phyloP scores from a whole-genome alignment of 2,113 vertebrate species.

The Austrofundulus limnaeus region DNA sequence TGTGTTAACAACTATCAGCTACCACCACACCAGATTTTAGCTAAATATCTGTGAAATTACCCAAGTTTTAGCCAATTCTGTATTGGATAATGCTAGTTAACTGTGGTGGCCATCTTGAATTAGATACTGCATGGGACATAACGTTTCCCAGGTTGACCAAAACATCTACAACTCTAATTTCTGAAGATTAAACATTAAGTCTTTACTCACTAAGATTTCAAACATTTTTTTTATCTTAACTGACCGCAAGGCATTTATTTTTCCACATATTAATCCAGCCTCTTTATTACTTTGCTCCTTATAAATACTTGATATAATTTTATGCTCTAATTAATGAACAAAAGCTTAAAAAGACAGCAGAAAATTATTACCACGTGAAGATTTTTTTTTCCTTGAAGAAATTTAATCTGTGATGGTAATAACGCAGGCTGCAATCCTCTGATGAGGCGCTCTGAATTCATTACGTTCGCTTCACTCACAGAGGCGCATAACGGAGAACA shows the following conservation, averaged over 20 bases:
- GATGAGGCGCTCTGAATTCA: conserved; percentile 52
- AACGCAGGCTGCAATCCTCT: conserved; percentile 50
- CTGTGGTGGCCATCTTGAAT: too few relatives aligned
- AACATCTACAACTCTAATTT: too few relatives aligned
- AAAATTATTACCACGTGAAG: conserved; percentile 14
- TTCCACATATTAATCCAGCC: background rate
- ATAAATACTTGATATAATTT: conserved; percentile 11
- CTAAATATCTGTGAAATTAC: too few relatives aligned
- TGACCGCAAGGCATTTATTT: conserved; percentile 4
- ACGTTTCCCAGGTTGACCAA: too few relatives aligned
- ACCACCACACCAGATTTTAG: too few relatives aligned
- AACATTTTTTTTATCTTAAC: background rate
- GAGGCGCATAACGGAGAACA: conserved; percentile 12
- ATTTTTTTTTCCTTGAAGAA: conserved; percentile 20
- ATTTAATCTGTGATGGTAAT: conserved; percentile 35
- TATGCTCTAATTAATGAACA: conserved; percentile 25
- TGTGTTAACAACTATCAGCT: too few relatives aligned
- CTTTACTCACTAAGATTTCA: too few relatives aligned
- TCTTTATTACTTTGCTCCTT: conserved; percentile 6
- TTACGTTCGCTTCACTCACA: conserved; percentile 39
- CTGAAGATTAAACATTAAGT: too few relatives aligned
- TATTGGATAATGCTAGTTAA: too few relatives aligned
- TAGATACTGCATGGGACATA: too few relatives aligned
- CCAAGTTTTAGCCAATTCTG: too few relatives aligned
- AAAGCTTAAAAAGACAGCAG: conserved; percentile 19